Evolutionary conservation across 1,140 invertebrate species (phyloP).

Genomic region (Venturia canescens): DNA sequence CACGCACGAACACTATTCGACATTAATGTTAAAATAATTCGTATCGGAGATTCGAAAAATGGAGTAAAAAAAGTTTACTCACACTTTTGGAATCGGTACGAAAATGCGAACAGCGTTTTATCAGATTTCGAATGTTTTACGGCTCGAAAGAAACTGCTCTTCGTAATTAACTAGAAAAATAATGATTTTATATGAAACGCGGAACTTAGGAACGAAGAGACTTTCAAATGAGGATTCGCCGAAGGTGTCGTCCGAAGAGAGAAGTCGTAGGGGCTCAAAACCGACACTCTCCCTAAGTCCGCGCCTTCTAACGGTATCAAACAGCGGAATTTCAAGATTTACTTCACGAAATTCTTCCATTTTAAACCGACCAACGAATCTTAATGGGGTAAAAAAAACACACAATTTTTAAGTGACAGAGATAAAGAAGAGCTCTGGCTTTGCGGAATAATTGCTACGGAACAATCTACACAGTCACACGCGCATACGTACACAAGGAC

Average conservation of each 20-base stretch:
- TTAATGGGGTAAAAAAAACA: not conserved
- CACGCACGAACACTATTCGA: not conserved
- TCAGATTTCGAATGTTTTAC: no score
- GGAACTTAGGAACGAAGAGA: not conserved
- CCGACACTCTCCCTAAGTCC: conserved; percentile 21
- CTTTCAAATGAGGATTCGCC: not conserved
- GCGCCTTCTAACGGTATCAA: conserved; percentile 31
- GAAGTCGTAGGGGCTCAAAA: conserved; percentile 23
- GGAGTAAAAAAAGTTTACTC: no score
- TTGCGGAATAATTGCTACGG: conserved; percentile 28
- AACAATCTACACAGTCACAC: conserved; percentile 22
- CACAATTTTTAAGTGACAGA: not conserved
- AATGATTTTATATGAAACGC: no score
- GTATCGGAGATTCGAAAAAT: no score
- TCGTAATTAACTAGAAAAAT: no score
- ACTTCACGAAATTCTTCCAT: conserved; percentile 15
- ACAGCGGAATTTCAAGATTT: conserved; percentile 39
- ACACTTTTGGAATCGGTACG: no score
- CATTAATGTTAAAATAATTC: not conserved
- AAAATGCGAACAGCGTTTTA: no score
- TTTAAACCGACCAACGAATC: conserved; percentile 18
- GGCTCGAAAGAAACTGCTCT: no score
- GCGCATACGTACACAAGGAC: conserved; percentile 9
- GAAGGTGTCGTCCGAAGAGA: conserved; percentile 34
- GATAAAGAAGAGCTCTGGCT: not conserved